Evolutionary conservation across 2,888 invertebrate genomes (phyloP).

Genomic region (Cactoblastis cactorum): DNA sequence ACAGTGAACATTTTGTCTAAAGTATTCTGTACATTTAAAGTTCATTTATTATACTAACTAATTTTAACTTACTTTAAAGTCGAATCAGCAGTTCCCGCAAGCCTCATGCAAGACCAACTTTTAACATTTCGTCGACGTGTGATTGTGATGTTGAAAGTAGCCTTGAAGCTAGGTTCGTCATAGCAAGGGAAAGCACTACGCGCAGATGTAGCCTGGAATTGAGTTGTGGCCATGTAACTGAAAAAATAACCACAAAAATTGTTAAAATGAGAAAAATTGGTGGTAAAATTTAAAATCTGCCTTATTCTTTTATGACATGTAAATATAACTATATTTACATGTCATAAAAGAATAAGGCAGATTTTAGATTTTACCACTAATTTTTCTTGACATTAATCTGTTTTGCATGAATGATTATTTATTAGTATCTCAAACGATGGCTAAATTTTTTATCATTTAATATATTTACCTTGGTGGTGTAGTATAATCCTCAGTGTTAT

Average conservation of each 20-base stretch:
- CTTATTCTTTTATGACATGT: too few relatives aligned
- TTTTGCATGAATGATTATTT: not conserved
- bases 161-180: slow-evolving; percentile 91
- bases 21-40: too few relatives aligned
- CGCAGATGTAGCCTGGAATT: slow-evolving; percentile 84
- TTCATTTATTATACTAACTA: too few relatives aligned
- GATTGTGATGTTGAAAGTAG: slow-evolving; percentile 84
- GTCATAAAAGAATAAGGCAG: too few relatives aligned
- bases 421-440: not conserved
- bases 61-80: slow-evolving; percentile 35
- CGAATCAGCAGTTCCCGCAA: slow-evolving; percentile 31
- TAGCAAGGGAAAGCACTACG: slow-evolving; percentile 88
- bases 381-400: too few relatives aligned
- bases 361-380: too few relatives aligned
- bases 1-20: too few relatives aligned
- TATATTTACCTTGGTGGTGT: slow-evolving; percentile 4
- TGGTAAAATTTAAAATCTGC: too few relatives aligned
- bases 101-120: slow-evolving; percentile 81
- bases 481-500: not conserved
- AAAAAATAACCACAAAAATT: too few relatives aligned
- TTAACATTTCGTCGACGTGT: slow-evolving; percentile 71
- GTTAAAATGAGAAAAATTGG: too few relatives aligned
- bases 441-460: not conserved
- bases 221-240: slow-evolving; percentile 83
- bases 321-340: too few relatives aligned